These are phyloP conservation scores for Ranitomeya variabilis DNA, from an alignment of 2,113 vertebrate genomes.

Conservation along the genomic window DNA sequence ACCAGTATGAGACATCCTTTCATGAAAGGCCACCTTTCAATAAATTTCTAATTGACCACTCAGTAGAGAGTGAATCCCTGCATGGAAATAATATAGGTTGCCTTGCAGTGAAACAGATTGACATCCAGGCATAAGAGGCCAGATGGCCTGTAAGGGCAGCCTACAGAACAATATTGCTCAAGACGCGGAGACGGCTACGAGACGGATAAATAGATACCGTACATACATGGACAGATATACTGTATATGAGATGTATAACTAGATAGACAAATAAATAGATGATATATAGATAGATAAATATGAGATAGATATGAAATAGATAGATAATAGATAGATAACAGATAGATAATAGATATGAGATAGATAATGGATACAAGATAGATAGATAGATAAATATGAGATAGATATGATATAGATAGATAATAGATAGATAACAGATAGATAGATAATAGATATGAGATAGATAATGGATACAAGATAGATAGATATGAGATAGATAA, in stretches of 20 bases:
- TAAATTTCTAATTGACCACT: slow-evolving; percentile 19
- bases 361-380: not conserved
- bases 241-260: not conserved
- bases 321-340: no score
- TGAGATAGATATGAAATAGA: not conserved
- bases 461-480: no score
- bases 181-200: not conserved
- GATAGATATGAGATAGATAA: no score
- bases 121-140: slow-evolving; percentile 5
- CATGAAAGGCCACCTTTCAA: slow-evolving; percentile 14
- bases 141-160: slow-evolving; percentile 12
- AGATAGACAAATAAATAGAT: not conserved
- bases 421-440: not conserved
- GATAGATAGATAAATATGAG: no score
- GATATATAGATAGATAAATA: not conserved
- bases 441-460: not conserved
- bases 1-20: not conserved
- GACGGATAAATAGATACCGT: not conserved
- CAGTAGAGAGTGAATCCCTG: not conserved
- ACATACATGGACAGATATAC: not conserved
- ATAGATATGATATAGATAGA: no score
- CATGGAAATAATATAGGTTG: slow-evolving; percentile 13
- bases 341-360: not conserved
- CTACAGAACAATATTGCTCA: not conserved
- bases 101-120: slow-evolving; percentile 31